phyloP scores from a whole-genome alignment of 2,113 vertebrate genomes.

The Corynorhinus townsendii region DNA sequence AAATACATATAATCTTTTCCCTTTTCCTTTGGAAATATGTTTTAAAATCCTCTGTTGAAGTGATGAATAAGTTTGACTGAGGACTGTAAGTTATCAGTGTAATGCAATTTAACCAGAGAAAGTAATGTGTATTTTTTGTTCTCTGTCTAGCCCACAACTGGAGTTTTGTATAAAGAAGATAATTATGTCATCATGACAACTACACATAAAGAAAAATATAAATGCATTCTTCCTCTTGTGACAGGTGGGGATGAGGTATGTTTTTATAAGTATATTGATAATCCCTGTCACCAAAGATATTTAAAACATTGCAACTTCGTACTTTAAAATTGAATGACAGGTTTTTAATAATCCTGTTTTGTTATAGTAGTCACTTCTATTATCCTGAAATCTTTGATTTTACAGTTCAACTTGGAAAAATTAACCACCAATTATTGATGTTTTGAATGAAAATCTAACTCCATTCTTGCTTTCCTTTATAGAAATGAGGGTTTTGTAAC shows the following conservation, averaged over 20 bases:
- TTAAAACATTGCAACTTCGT: constrained; percentile 7
- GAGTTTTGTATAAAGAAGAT: constrained; percentile 93
- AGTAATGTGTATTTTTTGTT: constrained; percentile 37
- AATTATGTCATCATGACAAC: constrained; percentile 99
- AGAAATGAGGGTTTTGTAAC: constrained; percentile 1
- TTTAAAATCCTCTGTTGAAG: constrained; percentile 15
- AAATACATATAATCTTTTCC: not conserved
- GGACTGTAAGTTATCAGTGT: not conserved
- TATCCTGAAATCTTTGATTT: constrained; percentile 40
- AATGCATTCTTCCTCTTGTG: constrained; percentile 93
- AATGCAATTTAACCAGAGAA: constrained; percentile 13
- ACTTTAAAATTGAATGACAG: not conserved
- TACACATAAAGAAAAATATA: constrained; percentile 95
- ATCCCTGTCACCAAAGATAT: not conserved
- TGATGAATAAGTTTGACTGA: constrained; percentile 22
- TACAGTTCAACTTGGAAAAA: constrained; percentile 31
- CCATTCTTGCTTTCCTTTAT: not conserved
- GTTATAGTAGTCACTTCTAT: constrained; percentile 13
- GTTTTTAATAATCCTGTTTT: not conserved
- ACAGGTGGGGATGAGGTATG: constrained; percentile 88
- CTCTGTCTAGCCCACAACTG: constrained; percentile 86
- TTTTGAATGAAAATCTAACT: constrained; percentile 25
- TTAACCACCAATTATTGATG: not conserved
- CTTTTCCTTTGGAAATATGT: not conserved
- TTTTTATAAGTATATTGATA: constrained; percentile 18